A percentile compares a stretch with the other conserved stretches of the same genome.
phyloP scores from a whole-genome alignment of 1,140 invertebrate species.

The Paraescarpia echinospica region DNA sequence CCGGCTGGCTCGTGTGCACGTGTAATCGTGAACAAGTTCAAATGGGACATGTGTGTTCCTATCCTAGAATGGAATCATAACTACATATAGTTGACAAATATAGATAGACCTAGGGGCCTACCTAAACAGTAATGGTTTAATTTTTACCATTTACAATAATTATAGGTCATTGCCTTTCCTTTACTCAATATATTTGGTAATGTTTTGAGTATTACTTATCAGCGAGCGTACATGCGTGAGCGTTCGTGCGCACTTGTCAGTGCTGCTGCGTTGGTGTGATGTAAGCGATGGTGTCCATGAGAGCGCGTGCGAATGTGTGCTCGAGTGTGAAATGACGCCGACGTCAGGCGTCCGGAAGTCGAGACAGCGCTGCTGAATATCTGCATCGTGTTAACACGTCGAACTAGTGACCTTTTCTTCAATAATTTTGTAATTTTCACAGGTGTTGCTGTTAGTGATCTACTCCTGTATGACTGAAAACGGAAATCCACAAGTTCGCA shows the following conservation, averaged over 20 bases:
- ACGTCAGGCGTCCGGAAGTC: too few relatives aligned
- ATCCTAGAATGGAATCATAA: background rate
- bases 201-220: background rate
- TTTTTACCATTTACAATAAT: too few relatives aligned
- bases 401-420: background rate
- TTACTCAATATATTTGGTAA: background rate
- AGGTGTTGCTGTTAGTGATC: too few relatives aligned
- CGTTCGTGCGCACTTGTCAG: background rate
- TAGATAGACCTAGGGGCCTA: too few relatives aligned
- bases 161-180: background rate
- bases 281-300: background rate
- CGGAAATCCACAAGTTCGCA: too few relatives aligned
- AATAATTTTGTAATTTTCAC: too few relatives aligned
- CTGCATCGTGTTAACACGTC: background rate
- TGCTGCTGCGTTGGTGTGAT: background rate
- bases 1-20: background rate
- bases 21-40: background rate
- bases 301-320: background rate
- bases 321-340: background rate
- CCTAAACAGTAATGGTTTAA: too few relatives aligned
- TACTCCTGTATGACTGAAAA: too few relatives aligned
- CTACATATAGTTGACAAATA: too few relatives aligned
- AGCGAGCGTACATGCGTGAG: background rate
- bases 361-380: too few relatives aligned
- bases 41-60: background rate